Evolutionary conservation across 1,140 invertebrate species (phyloP).

Genomic region (Lepidotrigona ventralis): DNA sequence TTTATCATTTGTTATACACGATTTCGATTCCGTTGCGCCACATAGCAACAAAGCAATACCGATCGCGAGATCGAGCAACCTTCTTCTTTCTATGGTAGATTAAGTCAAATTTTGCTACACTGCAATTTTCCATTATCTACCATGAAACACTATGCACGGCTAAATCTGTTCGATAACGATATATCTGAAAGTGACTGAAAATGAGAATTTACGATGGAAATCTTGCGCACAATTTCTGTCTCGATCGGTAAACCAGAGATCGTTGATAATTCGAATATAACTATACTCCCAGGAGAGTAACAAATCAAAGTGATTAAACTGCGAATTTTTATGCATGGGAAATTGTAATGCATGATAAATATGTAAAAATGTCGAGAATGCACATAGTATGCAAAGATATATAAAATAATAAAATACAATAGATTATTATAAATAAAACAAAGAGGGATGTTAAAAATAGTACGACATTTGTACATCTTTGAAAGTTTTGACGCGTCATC

Average conservation of each 20-base stretch:
- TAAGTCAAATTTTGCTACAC: background rate
- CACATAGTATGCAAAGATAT: no score
- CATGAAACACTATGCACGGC: background rate
- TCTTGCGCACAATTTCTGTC: background rate
- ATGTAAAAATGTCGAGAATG: no score
- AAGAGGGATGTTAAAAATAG: no score
- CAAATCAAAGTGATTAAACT: background rate
- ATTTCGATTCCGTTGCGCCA: conserved; percentile 51
- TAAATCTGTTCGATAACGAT: background rate
- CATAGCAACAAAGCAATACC: conserved; percentile 53
- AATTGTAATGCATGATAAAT: no score
- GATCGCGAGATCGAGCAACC: background rate
- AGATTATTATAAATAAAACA: no score
- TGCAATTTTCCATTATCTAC: conserved; percentile 16
- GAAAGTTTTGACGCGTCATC: no score
- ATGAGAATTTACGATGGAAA: background rate
- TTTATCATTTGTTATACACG: conserved; percentile 51
- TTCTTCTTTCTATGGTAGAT: background rate
- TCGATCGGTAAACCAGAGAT: background rate
- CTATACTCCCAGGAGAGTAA: no score
- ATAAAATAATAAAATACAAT: no score
- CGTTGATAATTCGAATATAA: background rate
- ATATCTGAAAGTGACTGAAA: background rate
- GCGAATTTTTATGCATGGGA: no score
- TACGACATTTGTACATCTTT: no score